Base-by-base conservation (phyloP, 2,888 invertebrate species). In the Acronicta aceris region DNA sequence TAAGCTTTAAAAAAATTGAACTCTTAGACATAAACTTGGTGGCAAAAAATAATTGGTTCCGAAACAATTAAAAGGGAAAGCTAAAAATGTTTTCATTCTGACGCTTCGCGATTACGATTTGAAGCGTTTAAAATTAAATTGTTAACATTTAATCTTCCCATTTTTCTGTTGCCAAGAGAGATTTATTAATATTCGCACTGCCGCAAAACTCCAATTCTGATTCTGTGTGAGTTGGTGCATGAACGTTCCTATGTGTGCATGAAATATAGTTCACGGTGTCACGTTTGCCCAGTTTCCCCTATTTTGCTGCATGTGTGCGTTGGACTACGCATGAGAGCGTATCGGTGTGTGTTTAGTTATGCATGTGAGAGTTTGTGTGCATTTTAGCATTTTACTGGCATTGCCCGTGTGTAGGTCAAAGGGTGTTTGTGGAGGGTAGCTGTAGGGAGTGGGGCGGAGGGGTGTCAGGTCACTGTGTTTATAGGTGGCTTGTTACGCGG, bases 401-500 rank as follows among this genome's bases (percentile, higher is more conserved):
- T 78, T 79, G 78, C 72, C 72, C 59, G 72, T 78, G 78, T 81
- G 84, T 82, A 81, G 82, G 84, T 79, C 81, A 79, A 73, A 76
- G 84, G 81, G 84, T 82, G 84, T 70, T 78, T 69, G 59, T 52
- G 52, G 75, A 60, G 73, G 71, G 80, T 59, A 40, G 38, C 41
- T 50, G 62, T 27, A 59, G 65, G 71, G 66, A 53, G 80, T 68
- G 78, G 69, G 74, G 65, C 50, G 55, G 30, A 61, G 62, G 74
- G 82, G 81, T 81, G 85, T 76, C 82, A 83, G 92, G 93, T 91
- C 92, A 91, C 81, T 88, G 85, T 92, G 92, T 91, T 89, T 91
- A 82, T 92, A 87, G 91, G 91, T 86, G 83, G 76, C 42, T 78
- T 75, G 72, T 80, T 82, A 82, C 78, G 79, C 81, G 75, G 82